Evolutionary conservation across 2,113 vertebrate species (phyloP), one percentile per base, ranked within the genome.

Genomic region (Trogon surrucura): DNA sequence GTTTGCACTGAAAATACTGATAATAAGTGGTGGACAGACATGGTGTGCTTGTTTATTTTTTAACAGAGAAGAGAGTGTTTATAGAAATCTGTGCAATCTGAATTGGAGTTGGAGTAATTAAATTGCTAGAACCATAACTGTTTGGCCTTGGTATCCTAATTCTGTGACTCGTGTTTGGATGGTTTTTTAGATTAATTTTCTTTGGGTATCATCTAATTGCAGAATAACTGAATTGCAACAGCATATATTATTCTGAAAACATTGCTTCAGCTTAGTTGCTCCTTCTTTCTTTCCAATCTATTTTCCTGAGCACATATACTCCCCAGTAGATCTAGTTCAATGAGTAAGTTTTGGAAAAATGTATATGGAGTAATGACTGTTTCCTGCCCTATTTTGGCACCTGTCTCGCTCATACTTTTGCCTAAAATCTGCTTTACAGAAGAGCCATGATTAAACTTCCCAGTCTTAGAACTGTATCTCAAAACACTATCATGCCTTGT

Each of bases 1-100:
- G 36, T 62, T 86, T 89, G 65, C 30, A 53, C 50, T 85, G 62
- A 91, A 93, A 90, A 88, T 87, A 67, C 20, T 93, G 61, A 69
- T 72, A 38, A 11, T 78, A 69, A 72, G 47, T 54, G 41, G 19
- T 75, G 57, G 17, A 72, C 92, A 81, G 36, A 47, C 41, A 27
- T 38, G 41, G 4, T 64, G 16, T 47, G 15, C 61, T 89, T 83
- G 26, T 80, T 94, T 87, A 32, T 88, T 89, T 91, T 94, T 75
- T 12, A 0, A 44, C 74, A 54, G 29, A 29, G 21, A 50, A 82
- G 38, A 88, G 12, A 34, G 83, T 69, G 23, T 65, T 89, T 88
- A 38, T 32, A 29, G 85, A 89, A 83, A 29, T 30, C 44, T 22
- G 34, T 34, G 20, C n/a, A 62, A 16, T 51, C 36, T 64, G 53